Conservation (phyloP, 2,797 vertebrate genomes). For the Apogon talboti region DNA sequence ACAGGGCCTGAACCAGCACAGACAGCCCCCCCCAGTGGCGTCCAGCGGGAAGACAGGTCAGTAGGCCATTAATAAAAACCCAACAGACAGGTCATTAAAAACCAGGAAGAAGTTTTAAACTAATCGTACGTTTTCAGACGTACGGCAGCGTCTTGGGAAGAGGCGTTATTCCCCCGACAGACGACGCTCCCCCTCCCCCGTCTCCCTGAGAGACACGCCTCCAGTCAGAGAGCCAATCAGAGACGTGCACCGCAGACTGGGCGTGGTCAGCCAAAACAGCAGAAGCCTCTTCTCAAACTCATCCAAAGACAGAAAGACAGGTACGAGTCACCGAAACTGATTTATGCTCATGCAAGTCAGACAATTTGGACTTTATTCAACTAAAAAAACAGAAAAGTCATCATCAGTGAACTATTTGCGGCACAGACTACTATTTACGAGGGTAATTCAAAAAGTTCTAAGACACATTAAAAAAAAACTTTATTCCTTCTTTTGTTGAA, state of each 20-base stretch:
- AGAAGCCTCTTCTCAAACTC: slow-evolving; percentile 83
- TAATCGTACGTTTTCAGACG: slow-evolving; percentile 81
- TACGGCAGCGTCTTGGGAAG: slow-evolving; percentile 93
- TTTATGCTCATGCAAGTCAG: background rate
- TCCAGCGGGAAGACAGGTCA: slow-evolving; percentile 87
- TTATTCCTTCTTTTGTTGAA: too few species aligned
- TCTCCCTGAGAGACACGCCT: slow-evolving; percentile 70
- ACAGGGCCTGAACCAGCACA: slow-evolving; percentile 82
- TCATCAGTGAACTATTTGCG: too few species aligned
- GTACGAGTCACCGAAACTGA: slow-evolving; percentile 71
- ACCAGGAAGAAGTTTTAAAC: background rate
- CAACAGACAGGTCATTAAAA: background rate
- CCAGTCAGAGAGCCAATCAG: slow-evolving; percentile 88
- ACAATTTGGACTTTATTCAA: background rate
- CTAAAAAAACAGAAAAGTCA: background rate
- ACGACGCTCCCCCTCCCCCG: slow-evolving; percentile 80
- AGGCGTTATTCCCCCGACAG: slow-evolving; percentile 90
- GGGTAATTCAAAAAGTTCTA: too few species aligned
- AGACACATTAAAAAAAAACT: too few species aligned
- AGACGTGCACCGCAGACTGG: slow-evolving; percentile 93
- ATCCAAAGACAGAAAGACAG: slow-evolving; percentile 91
- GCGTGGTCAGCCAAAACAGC: slow-evolving; percentile 87
- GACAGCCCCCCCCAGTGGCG: slow-evolving; percentile 60
- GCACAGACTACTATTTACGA: too few species aligned
- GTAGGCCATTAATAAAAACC: background rate